Evolutionary conservation across 2,113 vertebrate species (phyloP).

Genomic region (Pituophis catenifer): DNA sequence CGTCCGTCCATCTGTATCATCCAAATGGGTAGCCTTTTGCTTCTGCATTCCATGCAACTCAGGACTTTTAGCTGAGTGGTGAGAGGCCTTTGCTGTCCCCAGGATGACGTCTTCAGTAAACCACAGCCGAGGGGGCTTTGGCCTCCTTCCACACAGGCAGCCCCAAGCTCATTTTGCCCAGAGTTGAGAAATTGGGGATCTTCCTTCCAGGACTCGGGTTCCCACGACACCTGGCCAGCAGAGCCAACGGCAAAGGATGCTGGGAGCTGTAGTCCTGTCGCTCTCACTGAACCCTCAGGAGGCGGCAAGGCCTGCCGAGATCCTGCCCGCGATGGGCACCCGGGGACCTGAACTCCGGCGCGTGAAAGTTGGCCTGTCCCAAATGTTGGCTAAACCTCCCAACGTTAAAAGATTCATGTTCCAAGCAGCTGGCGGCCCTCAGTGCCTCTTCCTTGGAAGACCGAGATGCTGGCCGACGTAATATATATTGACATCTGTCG

Average conservation of each 20-base stretch:
- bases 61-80: neutral
- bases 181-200: neutral
- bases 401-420: neutral
- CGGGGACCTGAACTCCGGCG: neutral
- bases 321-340: neutral
- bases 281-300: neutral
- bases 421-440: neutral
- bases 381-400: neutral
- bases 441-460: neutral
- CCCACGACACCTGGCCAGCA: neutral
- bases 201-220: neutral
- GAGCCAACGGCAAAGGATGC: neutral
- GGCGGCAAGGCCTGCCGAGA: neutral
- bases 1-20: neutral
- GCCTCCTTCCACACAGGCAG: neutral
- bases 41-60: neutral
- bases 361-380: neutral
- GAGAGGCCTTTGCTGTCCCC: neutral
- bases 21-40: neutral
- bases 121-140: neutral
- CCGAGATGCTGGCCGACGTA: neutral
- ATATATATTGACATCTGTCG: conserved; percentile 15
- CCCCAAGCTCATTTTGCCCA: neutral
- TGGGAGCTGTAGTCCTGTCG: neutral
- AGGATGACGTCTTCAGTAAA: neutral